A percentile compares a stretch with the other conserved stretches of the same genome.
Conservation (phyloP, 2,888 invertebrate genomes). For the Catocala sponsa region DNA sequence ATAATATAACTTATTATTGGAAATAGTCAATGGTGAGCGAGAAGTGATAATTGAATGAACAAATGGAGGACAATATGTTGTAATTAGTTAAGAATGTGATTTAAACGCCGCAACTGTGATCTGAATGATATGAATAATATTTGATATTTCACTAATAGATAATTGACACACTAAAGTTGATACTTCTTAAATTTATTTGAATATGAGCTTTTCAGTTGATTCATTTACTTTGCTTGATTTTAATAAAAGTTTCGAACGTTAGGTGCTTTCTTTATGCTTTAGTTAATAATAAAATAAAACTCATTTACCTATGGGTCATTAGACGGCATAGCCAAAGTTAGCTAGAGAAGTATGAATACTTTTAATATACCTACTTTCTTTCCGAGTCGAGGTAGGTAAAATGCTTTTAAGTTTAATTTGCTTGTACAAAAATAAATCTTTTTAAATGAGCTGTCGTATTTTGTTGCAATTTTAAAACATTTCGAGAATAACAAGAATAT, state of each 20-base stretch:
- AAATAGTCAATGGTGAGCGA: conserved; percentile 75
- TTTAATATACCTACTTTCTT: conserved; percentile 59
- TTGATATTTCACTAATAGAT: conserved; percentile 88
- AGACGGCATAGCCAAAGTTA: conserved; percentile 87
- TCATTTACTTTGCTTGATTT: conserved; percentile 65
- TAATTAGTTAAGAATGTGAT: conserved; percentile 88
- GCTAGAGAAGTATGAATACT: conserved; percentile 82
- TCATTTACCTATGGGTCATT: conserved; percentile 69
- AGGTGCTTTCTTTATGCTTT: conserved; percentile 84
- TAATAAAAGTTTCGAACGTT: conserved; percentile 66
- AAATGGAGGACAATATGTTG: conserved; percentile 86
- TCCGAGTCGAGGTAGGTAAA: conserved; percentile 46
- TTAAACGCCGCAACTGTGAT: conserved; percentile 89
- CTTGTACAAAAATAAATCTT: conserved; percentile 47
- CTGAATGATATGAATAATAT: conserved; percentile 89
- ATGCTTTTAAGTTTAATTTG: conserved; percentile 49
- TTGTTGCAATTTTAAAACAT: conserved; percentile 69
- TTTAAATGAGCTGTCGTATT: conserved; percentile 45
- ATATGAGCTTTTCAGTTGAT: conserved; percentile 60
- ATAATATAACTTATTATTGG: conserved; percentile 64
- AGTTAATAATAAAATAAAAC: conserved; percentile 66
- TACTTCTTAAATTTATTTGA: conserved; percentile 71
- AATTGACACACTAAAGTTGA: conserved; percentile 82
- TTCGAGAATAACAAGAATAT: conserved; percentile 57
- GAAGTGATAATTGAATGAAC: conserved; percentile 78